Conservation (phyloP, 2,113 vertebrate genomes). For the Tragelaphus scriptus region DNA sequence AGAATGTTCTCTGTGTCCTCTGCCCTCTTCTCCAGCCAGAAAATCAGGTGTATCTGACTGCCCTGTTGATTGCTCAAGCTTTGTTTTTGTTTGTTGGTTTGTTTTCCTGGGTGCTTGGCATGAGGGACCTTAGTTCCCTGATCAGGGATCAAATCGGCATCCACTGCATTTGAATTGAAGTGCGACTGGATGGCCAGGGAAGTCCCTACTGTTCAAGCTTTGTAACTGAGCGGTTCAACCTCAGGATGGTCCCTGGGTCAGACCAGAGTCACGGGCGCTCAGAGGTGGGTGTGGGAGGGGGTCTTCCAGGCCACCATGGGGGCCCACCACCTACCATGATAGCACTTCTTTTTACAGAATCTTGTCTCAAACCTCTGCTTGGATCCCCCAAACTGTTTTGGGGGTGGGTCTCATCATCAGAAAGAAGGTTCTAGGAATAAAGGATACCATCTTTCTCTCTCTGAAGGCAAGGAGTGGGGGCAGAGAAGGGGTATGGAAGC, state of each 20-base stretch:
- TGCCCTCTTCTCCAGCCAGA: background rate
- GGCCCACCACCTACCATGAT: background rate
- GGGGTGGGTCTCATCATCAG: background rate
- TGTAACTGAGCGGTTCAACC: too few species aligned
- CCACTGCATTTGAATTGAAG: background rate
- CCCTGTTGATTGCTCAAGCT: background rate
- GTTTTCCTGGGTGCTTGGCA: background rate
- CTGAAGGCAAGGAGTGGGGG: background rate
- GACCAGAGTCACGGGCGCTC: background rate
- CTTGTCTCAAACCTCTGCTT: background rate
- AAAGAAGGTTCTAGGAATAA: background rate
- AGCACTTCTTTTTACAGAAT: background rate
- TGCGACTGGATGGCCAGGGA: background rate
- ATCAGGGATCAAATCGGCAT: background rate
- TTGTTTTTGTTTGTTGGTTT: background rate
- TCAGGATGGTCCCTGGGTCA: background rate
- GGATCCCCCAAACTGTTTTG: background rate
- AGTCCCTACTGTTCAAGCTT: background rate
- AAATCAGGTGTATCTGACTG: background rate
- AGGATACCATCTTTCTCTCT: background rate
- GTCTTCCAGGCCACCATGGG: background rate
- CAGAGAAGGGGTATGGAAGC: accelerated
- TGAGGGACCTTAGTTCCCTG: background rate
- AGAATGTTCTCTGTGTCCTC: background rate
- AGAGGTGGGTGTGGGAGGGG: background rate